Percentiles rank a stretch among this genome's conserved stretches.
These are phyloP conservation scores for Calyptommatus sinebrachiatus DNA, from an alignment of 2,113 vertebrate genomes.

Conservation along the genomic window DNA sequence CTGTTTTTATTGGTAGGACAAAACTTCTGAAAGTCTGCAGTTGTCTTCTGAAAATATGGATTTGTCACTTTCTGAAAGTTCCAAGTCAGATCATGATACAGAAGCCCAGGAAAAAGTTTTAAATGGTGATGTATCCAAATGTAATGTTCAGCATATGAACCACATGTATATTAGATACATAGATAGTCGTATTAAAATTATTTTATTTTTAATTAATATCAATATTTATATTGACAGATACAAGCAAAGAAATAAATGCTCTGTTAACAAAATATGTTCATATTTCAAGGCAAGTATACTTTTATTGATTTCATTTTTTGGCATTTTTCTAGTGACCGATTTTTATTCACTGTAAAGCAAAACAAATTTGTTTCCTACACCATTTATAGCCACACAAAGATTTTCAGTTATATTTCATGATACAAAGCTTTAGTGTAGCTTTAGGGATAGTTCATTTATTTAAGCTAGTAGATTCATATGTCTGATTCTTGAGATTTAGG, in stretches of 20 bases:
- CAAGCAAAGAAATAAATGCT: slow-evolving; percentile 63
- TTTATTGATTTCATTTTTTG: neutral
- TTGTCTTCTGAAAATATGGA: slow-evolving; percentile 49
- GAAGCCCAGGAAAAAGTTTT: slow-evolving; percentile 59
- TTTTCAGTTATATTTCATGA: too few species aligned
- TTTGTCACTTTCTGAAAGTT: slow-evolving; percentile 44
- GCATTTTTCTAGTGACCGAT: neutral
- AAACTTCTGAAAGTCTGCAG: slow-evolving; percentile 51
- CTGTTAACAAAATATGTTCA: slow-evolving; percentile 64
- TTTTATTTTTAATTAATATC: neutral
- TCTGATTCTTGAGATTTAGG: too few species aligned
- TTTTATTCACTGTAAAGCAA: neutral
- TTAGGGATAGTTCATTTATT: too few species aligned
- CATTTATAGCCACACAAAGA: too few species aligned
- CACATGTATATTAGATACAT: neutral
- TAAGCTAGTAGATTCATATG: too few species aligned
- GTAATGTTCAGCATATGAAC: neutral
- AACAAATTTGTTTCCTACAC: too few species aligned
- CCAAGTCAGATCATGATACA: slow-evolving; percentile 48
- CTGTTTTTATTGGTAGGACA: slow-evolving; percentile 47
- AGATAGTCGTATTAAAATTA: neutral
- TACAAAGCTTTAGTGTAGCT: too few species aligned
- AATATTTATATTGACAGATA: slow-evolving; percentile 58
- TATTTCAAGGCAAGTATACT: slow-evolving; percentile 62
- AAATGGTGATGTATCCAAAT: slow-evolving; percentile 53